Evolutionary conservation across 2,888 invertebrate species (phyloP), one percentile per base, ranked within the genome.

Genomic region (Notodonta dromedarius): DNA sequence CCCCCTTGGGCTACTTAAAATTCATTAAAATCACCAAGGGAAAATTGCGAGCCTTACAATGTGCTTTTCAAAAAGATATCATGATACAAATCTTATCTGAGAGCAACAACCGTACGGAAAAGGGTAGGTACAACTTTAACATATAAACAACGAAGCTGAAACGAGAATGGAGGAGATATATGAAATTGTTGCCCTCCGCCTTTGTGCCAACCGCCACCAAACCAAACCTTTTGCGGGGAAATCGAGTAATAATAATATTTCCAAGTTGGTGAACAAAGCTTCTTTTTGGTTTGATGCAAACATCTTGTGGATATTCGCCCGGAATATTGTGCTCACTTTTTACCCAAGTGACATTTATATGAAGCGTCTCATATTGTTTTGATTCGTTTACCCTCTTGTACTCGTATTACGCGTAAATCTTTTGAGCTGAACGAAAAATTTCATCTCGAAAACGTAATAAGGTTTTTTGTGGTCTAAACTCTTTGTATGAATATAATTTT

Each of bases 181-280:
- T 79, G 79, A 79, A 77, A 89, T 89, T 88, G 85, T 79, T 79
- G 73, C 75, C 80, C 76, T 78, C 53, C 72, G 74, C 76, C 78
- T 84, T 84, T 86, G 83, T 81, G 69, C 69, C 70, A 79, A 77
- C 73, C 70, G 58, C 66, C 67, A 62, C 59, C 68, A 62, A 61
- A 67, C 73, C 71, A 78, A 80, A 83, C 84, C 85, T 83, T 88
- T 88, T 86, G 82, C 82, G 80, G 81, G 78, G 73, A 80, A 87
- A 87, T 86, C 84, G 83, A 80, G 85, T 86, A 88, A 89, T 90
- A 89, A 86, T 85, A 89, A 86, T 85, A 90, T 90, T 90, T 90
- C 88, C 88, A 83, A 88, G 79, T 84, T 85, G 73, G 76, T 89
- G 89, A 86, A 85, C 88, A 89, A 87, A 88, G 85, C 69, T 66